These are phyloP conservation scores for Hirudo medicinalis DNA, from an alignment of 1,140 invertebrate species.

Conservation along the genomic window DNA sequence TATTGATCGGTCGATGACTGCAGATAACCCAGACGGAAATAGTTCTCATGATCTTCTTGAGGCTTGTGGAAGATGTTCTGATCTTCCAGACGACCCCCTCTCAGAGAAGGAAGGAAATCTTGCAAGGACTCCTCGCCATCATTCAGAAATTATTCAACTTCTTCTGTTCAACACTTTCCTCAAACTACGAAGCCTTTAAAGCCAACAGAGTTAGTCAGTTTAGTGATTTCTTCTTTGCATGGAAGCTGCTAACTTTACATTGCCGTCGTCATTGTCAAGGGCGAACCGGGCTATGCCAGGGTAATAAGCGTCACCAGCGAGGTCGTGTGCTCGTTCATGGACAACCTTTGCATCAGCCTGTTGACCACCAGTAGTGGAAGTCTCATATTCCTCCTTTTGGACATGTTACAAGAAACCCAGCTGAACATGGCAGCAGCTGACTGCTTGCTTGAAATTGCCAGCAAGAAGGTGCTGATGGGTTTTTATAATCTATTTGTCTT, in stretches of 20 bases:
- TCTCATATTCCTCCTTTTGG: background rate
- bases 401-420: background rate
- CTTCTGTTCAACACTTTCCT: slow-evolving; percentile 41
- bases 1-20: background rate
- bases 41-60: slow-evolving; percentile 66
- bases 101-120: slow-evolving; percentile 72
- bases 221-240: background rate
- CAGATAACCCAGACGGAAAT: slow-evolving; percentile 67
- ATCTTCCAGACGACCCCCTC: slow-evolving; percentile 52
- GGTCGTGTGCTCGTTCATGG: slow-evolving; percentile 1
- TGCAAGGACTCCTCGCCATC: slow-evolving; percentile 65
- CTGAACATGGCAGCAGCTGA: slow-evolving; percentile 49
- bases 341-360: background rate
- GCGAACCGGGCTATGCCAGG: background rate
- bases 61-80: slow-evolving; percentile 77
- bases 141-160: slow-evolving; percentile 68
- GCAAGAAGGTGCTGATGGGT: background rate
- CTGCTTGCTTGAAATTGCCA: slow-evolving; percentile 32
- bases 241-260: background rate
- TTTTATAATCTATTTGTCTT: too few relatives aligned
- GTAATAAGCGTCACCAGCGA: background rate
- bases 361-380: background rate
- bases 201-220: slow-evolving; percentile 26
- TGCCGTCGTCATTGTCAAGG: background rate
- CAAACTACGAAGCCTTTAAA: slow-evolving; percentile 14